Percentiles rank a stretch among this genome's conserved stretches.
Conservation (phyloP, 2,888 invertebrate genomes). For the Asteroscopus sphinx region DNA sequence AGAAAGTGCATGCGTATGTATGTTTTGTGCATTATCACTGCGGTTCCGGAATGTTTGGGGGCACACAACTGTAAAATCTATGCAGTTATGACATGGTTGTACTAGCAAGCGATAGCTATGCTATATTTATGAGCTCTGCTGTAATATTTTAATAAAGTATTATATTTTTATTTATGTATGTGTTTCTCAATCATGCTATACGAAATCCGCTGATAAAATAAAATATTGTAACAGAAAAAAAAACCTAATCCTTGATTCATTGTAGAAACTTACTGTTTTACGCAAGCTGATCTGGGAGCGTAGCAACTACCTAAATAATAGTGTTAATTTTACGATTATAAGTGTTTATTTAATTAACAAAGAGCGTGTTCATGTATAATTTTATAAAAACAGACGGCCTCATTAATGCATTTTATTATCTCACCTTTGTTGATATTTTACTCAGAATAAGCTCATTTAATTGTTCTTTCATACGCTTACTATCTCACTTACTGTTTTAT, state of each 20-base stretch:
- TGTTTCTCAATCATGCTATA: too few relatives aligned
- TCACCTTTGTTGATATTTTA: conserved; percentile 35
- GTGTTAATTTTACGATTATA: conserved; percentile 10
- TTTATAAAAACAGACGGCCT: conserved; percentile 33
- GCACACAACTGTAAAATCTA: conserved; percentile 72
- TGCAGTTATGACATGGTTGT: conserved; percentile 44
- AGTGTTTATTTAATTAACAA: conserved; percentile 48
- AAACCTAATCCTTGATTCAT: too few relatives aligned
- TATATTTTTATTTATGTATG: too few relatives aligned
- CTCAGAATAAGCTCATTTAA: conserved; percentile 28
- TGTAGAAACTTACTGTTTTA: too few relatives aligned
- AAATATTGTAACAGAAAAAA: too few relatives aligned
- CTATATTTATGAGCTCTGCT: not conserved
- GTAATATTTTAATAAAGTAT: too few relatives aligned
- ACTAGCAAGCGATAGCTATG: conserved; percentile 9
- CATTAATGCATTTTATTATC: conserved; percentile 44
- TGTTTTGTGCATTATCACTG: conserved; percentile 58
- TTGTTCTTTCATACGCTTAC: conserved; percentile 13
- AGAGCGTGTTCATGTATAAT: conserved; percentile 23
- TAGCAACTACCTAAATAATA: not conserved
- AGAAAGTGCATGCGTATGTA: conserved; percentile 32
- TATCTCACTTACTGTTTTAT: not conserved
- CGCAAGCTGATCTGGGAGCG: too few relatives aligned
- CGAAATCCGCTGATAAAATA: too few relatives aligned
- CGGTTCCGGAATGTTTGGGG: conserved; percentile 68